Evolutionary conservation across 2,113 vertebrate species (phyloP).

Genomic region (Urocynchramus pylzowi): DNA sequence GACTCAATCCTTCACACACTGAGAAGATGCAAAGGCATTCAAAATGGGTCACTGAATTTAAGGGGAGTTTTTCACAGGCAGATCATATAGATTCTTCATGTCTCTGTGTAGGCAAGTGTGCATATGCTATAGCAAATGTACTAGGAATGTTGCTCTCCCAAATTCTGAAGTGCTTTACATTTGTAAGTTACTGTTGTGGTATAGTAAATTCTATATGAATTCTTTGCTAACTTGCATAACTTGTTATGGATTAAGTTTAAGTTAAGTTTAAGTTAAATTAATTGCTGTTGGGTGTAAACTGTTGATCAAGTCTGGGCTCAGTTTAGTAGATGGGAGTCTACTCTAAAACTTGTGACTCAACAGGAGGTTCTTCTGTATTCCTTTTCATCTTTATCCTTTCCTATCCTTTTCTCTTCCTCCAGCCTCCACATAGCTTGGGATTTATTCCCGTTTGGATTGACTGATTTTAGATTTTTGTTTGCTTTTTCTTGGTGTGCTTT

Average conservation of each 20-base stretch:
- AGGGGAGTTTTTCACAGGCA: not conserved
- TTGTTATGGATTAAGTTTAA: not conserved
- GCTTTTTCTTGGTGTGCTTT: not conserved
- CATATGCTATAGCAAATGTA: not conserved
- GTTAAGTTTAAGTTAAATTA: not conserved
- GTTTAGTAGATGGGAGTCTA: fast-evolving
- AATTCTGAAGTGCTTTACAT: not conserved
- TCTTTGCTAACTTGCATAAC: not conserved
- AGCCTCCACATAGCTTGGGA: too few relatives aligned
- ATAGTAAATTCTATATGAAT: not conserved
- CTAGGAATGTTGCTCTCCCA: not conserved
- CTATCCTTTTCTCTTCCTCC: not conserved
- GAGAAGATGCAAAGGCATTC: not conserved
- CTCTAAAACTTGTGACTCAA: not conserved
- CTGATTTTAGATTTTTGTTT: not conserved
- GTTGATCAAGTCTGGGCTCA: not conserved
- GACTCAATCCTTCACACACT: not conserved
- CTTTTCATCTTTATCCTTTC: not conserved
- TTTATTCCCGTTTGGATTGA: not conserved
- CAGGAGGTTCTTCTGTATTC: not conserved
- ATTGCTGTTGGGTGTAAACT: not conserved
- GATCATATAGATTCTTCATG: not conserved
- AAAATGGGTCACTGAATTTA: not conserved
- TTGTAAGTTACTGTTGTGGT: not conserved
- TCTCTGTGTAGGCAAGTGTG: not conserved